phyloP scores from a whole-genome alignment of 2,888 invertebrate species.

The Prenolepis imparis region DNA sequence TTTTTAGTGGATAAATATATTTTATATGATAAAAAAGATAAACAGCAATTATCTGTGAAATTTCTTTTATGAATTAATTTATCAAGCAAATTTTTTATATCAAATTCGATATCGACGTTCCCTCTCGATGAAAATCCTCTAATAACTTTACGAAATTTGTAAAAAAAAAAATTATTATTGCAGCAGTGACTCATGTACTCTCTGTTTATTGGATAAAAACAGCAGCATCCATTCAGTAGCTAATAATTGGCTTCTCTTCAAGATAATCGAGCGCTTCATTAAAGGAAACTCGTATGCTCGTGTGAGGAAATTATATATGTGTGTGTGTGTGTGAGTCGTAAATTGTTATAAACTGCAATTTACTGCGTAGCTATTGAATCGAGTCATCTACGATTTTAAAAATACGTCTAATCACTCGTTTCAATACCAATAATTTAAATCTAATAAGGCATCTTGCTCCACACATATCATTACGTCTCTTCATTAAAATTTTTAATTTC shows the following conservation, averaged over 20 bases:
- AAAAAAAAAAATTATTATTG: background rate
- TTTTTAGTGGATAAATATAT: slow-evolving; percentile 1
- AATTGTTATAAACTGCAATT: slow-evolving; percentile 18
- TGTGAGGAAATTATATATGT: too few species aligned
- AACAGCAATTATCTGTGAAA: too few species aligned
- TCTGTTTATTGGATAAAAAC: slow-evolving; percentile 19
- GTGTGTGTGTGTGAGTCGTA: background rate
- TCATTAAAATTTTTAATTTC: background rate
- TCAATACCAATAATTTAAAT: background rate
- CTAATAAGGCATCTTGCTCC: background rate
- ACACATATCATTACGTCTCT: background rate
- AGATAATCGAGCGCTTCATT: slow-evolving; percentile 28
- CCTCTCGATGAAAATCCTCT: too few species aligned
- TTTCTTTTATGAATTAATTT: too few species aligned
- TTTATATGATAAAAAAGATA: too few species aligned
- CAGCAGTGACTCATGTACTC: background rate
- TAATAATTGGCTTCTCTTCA: slow-evolving; percentile 27
- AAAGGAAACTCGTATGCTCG: slow-evolving; percentile 15
- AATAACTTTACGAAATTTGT: background rate
- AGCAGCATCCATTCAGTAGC: slow-evolving; percentile 13
- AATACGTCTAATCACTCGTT: background rate
- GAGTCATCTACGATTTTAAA: slow-evolving; percentile 20
- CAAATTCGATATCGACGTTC: too few species aligned
- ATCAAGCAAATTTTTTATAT: too few species aligned
- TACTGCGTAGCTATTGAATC: slow-evolving; percentile 16